Conservation (phyloP, 1,140 invertebrate genomes). For the Reticulitermes speratus region DNA sequence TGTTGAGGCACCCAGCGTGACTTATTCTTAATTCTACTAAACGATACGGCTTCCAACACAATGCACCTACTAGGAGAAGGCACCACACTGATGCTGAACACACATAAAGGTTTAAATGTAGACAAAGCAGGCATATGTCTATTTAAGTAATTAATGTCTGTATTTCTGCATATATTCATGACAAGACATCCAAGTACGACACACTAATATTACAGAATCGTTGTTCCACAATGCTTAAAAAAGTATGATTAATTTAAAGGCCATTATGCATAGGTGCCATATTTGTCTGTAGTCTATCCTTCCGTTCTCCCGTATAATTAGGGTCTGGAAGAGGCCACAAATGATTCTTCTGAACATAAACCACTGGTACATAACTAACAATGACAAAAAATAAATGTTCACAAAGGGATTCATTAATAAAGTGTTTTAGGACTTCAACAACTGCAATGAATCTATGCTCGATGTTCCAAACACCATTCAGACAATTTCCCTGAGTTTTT, state of each 20-base stretch:
- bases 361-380: not conserved
- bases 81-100: too few species aligned
- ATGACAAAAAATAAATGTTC: not conserved
- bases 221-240: not conserved
- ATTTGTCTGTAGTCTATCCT: not conserved
- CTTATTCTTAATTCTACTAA: too few species aligned
- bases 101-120: too few species aligned
- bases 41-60: too few species aligned
- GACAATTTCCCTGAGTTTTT: not conserved
- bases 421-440: not conserved
- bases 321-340: not conserved
- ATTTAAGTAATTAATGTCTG: too few species aligned
- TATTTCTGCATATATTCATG: too few species aligned
- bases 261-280: not conserved
- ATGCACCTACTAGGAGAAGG: too few species aligned
- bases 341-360: not conserved
- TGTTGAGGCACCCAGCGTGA: too few species aligned
- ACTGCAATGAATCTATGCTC: not conserved
- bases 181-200: too few species aligned
- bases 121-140: too few species aligned
- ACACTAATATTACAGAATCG: not conserved
- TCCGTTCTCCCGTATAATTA: not conserved
- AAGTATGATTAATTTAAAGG: not conserved
- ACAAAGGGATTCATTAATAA: not conserved
- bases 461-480: not conserved